Base-by-base conservation (phyloP, 2,113 vertebrate genomes). In the Halcyon malimbica region DNA sequence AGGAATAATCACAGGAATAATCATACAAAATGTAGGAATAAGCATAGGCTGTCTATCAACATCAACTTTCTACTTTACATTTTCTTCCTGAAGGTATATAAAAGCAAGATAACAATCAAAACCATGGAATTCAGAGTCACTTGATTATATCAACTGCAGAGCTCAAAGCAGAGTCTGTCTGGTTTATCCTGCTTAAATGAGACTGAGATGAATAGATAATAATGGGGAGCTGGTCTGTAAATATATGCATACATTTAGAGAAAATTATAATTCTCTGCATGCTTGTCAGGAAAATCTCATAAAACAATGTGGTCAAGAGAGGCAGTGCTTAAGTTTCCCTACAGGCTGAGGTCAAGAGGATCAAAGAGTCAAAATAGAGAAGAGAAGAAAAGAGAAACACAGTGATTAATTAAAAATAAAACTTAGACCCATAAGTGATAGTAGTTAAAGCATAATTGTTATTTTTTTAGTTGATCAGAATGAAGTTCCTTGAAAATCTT, bases 361-460 rank as follows among this genome's bases (percentile, higher is more conserved):
- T 62, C 53, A 70, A 16, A 64, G 11, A 57, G 8, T 80, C 6
- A 73, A 69, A 69, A 51, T 3, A 64, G 5, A 63, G 5, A 76
- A 64, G 5, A 63, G 5, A 76, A 59, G 4, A 53, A 18, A 50
- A 83, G 68, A 59, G 13, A 59, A 87, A 24, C 2, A 31, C 12
- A 39, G 8, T 42, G 5, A 54, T 67, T 57, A 33, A 82, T 35
- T 44, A 76, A 59, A 79, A 93, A 35, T 18, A 69, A 82, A 73
- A 23, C 11, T 2, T 68, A 50, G 48, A 33, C 6, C 3, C 3
- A 5, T 50, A 54, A 59, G 0, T 26, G 3, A 12, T 16, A 41
- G 18, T 7, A 63, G 6, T 16, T 59, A 31, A 62, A 83, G 64
- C 3, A 20, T 33, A 53, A 53, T n/a, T 82, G 8, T 0, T 4